Evolutionary conservation across 1,140 invertebrate species (phyloP), one percentile per base, ranked within the genome.

Genomic region (Sinonovacula constricta): DNA sequence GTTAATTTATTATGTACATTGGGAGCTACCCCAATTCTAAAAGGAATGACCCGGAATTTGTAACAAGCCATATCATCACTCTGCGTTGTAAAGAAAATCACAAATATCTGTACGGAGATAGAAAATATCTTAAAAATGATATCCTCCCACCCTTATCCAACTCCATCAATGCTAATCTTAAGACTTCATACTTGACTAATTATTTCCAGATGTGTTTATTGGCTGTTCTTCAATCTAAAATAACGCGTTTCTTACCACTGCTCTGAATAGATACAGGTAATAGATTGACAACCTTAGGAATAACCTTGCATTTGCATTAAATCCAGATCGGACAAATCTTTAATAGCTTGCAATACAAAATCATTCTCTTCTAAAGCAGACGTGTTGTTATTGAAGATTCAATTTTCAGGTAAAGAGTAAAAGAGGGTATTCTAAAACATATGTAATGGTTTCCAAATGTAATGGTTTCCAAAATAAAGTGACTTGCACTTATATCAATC

Each of bases 201-300:
- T n/a, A n/a, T n/a, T n/a, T n/a, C n/a, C n/a, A n/a, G n/a, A n/a
- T n/a, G n/a, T n/a, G n/a, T n/a, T n/a, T n/a, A n/a, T n/a, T n/a
- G n/a, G n/a, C n/a, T n/a, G n/a, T n/a, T n/a, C n/a, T n/a, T 63
- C 77, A 68, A 63, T 81, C 80, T 53, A 81, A 53, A 56, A 81
- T 78, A 1, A 81, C 34, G 0, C n/a, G n/a, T n/a, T n/a, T n/a
- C n/a, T n/a, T n/a, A n/a, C n/a, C n/a, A n/a, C n/a, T n/a, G n/a
- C n/a, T n/a, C n/a, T n/a, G n/a, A n/a, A n/a, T n/a, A n/a, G n/a
- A n/a, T n/a, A n/a, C n/a, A n/a, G n/a, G n/a, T n/a, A n/a, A n/a
- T n/a, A 70, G 63, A 45, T 74, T 81, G 0, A 79, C 69, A 18
- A n/a, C n/a, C n/a, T n/a, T n/a, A n/a, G n/a, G n/a, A n/a, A n/a